Evolutionary conservation across 2,797 vertebrate genomes (phyloP), one percentile per base, ranked within the genome.

Genomic region (Neopelma chrysocephalum): DNA sequence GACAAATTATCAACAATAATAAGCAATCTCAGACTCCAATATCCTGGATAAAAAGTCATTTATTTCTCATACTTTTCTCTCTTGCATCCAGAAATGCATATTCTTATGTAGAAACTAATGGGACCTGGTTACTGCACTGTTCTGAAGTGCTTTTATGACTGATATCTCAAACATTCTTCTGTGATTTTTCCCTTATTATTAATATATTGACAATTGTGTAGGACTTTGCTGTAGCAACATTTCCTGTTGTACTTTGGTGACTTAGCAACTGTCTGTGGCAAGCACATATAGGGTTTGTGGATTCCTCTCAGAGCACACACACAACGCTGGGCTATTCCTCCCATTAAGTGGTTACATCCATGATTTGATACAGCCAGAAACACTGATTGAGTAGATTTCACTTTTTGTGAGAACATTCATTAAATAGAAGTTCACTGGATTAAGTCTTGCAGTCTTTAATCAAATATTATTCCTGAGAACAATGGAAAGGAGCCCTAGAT

Each of bases 241-340:
- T 42, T 70, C 51, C 66, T 56, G 11, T 23, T 51, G 5, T 12
- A 51, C n/a, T 0, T 2, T 38, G 42, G 17, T 78, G 82, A 47
- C 19, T 38, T 31, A 48, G 26, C 18, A 47, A 43, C 40, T 2
- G 0, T 45, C 29, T 56, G 70, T 21, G 61, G 2, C 38, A 53
- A 57, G 22, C 10, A 53, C 4, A 11, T 29, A 18, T 1, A 20
- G n/a, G 23, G 12, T 71, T 21, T 53, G 23, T n/a, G 34, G 34
- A 38, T 65, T 25, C 29, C 32, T 53, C 3, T 42, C 61, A 48
- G 31, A 82, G 51, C 56, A 91, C 21, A 13, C 32, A 42, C 2
- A 2, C 6, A 50, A 36, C 0, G 0, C 45, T 1, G 1, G 65
- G 48, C 3, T 93, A 19, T 43, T 89, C 47, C 38, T 75, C 23